Percentiles rank a stretch among this genome's conserved stretches.
Conservation (phyloP, 2,113 vertebrate genomes). For the Neomonachus schauinslandi region DNA sequence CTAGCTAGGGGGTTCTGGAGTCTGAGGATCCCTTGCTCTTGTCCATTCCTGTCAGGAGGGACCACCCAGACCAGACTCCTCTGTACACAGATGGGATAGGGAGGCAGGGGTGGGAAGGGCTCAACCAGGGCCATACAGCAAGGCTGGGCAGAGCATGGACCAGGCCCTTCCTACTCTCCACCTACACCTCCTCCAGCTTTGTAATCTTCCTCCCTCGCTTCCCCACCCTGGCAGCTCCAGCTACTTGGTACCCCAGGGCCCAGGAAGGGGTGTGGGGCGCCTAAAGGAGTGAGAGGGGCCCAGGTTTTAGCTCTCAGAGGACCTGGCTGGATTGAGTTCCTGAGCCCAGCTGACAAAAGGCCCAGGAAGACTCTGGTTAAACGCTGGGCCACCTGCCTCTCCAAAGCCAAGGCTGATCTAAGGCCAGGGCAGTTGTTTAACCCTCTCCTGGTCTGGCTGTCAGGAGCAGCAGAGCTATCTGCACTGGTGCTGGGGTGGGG, state of each 20-base stretch:
- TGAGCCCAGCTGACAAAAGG: not conserved
- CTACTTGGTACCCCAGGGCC: not conserved
- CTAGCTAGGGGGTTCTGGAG: not conserved
- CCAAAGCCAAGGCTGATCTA: not conserved
- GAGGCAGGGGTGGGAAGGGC: not conserved
- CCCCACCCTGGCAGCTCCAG: not conserved
- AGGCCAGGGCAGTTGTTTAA: not conserved
- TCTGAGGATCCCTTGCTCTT: not conserved
- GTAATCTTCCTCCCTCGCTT: not conserved
- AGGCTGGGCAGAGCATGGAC: not conserved
- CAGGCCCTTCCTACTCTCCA: not conserved
- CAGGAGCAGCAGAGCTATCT: not conserved
- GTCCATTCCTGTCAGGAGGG: not conserved
- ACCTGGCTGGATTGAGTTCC: not conserved
- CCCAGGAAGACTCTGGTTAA: conserved; percentile 31
- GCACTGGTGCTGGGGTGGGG: not conserved
- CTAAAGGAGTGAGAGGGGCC: not conserved
- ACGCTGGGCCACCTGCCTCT: not conserved
- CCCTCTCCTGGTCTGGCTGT: not conserved
- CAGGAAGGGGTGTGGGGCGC: not conserved
- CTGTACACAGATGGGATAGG: not conserved
- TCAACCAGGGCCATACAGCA: not conserved
- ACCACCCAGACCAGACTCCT: not conserved
- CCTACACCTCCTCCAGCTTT: not conserved
- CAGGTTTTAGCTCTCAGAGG: not conserved